Evolutionary conservation across 2,888 invertebrate species (phyloP), one percentile per base, ranked within the genome.

Genomic region (Phrixothrix hirtus): DNA sequence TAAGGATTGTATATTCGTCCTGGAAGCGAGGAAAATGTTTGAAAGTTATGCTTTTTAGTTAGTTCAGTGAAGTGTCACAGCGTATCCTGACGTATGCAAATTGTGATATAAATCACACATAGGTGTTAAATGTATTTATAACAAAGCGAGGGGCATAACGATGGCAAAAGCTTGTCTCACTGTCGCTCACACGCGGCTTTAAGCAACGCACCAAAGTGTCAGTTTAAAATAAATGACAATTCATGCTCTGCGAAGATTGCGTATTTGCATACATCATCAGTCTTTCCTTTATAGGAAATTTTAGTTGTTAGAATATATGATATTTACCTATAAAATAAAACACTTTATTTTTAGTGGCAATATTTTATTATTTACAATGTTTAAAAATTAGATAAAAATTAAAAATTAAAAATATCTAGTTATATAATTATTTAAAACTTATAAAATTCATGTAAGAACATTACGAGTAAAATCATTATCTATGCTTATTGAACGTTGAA

Each of bases 261-360:
- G 42, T 21, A 52, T 52, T 52, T 52, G 52, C 52, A 52, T 52
- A 52, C 46, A 52, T 52, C 52, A 52, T 52, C 52, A 52, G 46
- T 52, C 52, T 52, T 52, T 29, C 15, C 39, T 13, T 26, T 35
- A 14, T 27, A 39, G 52, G n/a, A n/a, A n/a, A n/a, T n/a, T n/a
- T n/a, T n/a, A n/a, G n/a, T n/a, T n/a, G n/a, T n/a, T n/a, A n/a
- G n/a, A n/a, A n/a, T n/a, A n/a, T n/a, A n/a, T n/a, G n/a, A n/a
- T n/a, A n/a, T n/a, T n/a, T n/a, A n/a, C n/a, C n/a, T n/a, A n/a
- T n/a, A n/a, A n/a, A n/a, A n/a, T n/a, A n/a, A n/a, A n/a, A n/a
- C n/a, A n/a, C n/a, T n/a, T n/a, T n/a, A n/a, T n/a, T n/a, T n/a
- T n/a, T n/a, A n/a, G n/a, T n/a, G n/a, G n/a, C n/a, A n/a, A n/a